Conservation (phyloP, 2,113 vertebrate species). For the Barbus barbus region DNA sequence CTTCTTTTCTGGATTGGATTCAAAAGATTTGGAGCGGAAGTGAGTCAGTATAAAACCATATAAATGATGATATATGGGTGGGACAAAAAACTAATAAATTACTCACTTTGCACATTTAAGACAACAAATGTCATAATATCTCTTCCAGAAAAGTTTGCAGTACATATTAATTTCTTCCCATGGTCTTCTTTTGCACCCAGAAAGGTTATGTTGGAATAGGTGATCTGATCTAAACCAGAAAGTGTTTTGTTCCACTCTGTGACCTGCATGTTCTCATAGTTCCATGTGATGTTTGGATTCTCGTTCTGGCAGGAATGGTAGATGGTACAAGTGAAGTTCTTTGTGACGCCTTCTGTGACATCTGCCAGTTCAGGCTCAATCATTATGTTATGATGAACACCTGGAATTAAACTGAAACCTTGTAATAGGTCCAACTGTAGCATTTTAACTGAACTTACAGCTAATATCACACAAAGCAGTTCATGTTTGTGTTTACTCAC, state of each 20-base stretch:
- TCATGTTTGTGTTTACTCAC: constrained; percentile 50
- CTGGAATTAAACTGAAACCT: constrained; percentile 55
- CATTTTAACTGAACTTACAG: background rate
- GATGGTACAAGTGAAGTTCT: constrained; percentile 63
- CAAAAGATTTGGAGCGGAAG: no score
- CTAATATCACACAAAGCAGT: background rate
- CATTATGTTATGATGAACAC: constrained; percentile 57
- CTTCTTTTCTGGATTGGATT: no score
- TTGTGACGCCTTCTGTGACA: constrained; percentile 58
- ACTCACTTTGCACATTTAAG: constrained; percentile 63
- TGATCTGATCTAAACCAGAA: background rate
- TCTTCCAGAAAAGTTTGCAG: constrained; percentile 49
- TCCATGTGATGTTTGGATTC: constrained; percentile 60
- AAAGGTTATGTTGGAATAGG: constrained; percentile 61
- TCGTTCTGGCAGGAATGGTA: constrained; percentile 61
- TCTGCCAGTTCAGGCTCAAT: constrained; percentile 52
- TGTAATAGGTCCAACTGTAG: background rate
- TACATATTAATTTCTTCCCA: constrained; percentile 61
- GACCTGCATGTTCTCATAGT: constrained; percentile 61
- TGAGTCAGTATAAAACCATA: background rate
- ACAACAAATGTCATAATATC: constrained; percentile 48
- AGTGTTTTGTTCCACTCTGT: background rate
- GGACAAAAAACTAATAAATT: background rate
- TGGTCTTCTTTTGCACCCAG: constrained; percentile 60
- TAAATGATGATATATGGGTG: background rate